These are phyloP conservation scores for Pteruthius melanotis DNA, from an alignment of 2,113 vertebrate genomes.

Conservation along the genomic window DNA sequence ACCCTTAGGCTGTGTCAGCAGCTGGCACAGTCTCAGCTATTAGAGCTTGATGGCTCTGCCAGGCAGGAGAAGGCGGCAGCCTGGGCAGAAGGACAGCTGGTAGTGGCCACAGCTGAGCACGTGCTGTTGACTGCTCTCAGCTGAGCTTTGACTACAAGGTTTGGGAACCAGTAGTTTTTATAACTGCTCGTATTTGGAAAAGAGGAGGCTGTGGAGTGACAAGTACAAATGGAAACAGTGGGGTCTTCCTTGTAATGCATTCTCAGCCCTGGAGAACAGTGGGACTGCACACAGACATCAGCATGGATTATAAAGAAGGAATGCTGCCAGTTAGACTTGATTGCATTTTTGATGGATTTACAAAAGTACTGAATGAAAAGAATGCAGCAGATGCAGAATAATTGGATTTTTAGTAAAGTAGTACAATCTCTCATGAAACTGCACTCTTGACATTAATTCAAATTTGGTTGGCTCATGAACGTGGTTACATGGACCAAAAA, in stretches of 20 bases:
- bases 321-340: constrained; percentile 53
- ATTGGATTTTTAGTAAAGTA: constrained; percentile 46
- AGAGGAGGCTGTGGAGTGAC: not conserved
- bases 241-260: not conserved
- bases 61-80: not conserved
- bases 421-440: constrained; percentile 38
- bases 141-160: not conserved
- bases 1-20: not conserved
- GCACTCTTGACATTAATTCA: constrained; percentile 49
- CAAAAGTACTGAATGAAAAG: constrained; percentile 40
- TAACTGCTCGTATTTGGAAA: not conserved
- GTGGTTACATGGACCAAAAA: not conserved
- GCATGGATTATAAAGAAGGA: not conserved
- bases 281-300: not conserved
- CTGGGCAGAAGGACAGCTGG: not conserved
- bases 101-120: not conserved
- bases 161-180: not conserved
- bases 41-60: not conserved
- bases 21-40: not conserved
- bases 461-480: not conserved
- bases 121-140: not conserved
- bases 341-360: constrained; percentile 53
- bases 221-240: not conserved
- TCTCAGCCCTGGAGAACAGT: not conserved
- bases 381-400: constrained; percentile 56